phyloP scores from a whole-genome alignment of 2,113 vertebrate genomes.

The Cyprinodon variegatus region DNA sequence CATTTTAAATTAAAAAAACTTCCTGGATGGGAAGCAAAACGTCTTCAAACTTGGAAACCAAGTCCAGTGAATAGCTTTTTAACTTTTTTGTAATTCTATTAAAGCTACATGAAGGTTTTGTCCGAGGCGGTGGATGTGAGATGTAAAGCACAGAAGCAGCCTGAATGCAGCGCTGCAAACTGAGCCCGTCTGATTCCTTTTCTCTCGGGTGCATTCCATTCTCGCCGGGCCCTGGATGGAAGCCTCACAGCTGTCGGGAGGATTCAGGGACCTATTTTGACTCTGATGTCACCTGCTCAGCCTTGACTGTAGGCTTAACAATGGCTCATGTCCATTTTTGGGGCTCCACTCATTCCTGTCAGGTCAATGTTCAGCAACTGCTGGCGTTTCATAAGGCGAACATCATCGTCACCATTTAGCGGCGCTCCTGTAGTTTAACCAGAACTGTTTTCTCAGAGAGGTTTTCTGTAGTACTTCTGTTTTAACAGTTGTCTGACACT shows the following conservation, averaged over 20 bases:
- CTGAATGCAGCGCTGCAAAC: slow-evolving; percentile 27
- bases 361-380: slow-evolving; percentile 13
- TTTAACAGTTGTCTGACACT: background rate
- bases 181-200: slow-evolving; percentile 29
- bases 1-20: no score
- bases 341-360: slow-evolving; percentile 17
- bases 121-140: background rate
- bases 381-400: background rate
- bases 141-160: background rate
- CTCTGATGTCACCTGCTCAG: slow-evolving; percentile 56
- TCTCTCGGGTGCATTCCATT: slow-evolving; percentile 60
- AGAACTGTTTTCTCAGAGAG: background rate
- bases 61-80: no score
- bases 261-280: slow-evolving; percentile 57
- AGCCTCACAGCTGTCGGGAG: slow-evolving; percentile 60
- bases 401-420: background rate
- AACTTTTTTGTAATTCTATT: background rate
- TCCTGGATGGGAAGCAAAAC: no score
- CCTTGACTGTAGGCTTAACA: slow-evolving; percentile 61
- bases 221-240: slow-evolving; percentile 34
- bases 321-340: slow-evolving; percentile 62
- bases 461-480: background rate
- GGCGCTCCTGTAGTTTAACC: background rate
- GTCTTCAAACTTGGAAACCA: no score
- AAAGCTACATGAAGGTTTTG: background rate